A percentile compares a stretch with the other conserved stretches of the same genome.
phyloP scores from a whole-genome alignment of 2,888 invertebrate species.

The Clivina fossor region DNA sequence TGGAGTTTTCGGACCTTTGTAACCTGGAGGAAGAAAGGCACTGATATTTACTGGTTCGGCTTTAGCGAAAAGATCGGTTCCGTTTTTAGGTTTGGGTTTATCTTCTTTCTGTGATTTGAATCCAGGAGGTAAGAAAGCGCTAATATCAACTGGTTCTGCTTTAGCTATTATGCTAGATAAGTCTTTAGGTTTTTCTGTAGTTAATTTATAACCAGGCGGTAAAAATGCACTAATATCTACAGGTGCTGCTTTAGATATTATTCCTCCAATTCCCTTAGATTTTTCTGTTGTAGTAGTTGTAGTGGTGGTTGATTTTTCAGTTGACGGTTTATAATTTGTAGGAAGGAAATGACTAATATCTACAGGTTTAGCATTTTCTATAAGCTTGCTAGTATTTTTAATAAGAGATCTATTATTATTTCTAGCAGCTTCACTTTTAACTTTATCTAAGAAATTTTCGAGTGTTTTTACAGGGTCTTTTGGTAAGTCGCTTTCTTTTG shows the following conservation, averaged over 20 bases:
- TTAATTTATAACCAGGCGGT: conserved; percentile 64
- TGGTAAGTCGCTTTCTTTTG: conserved; percentile 39
- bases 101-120: conserved; percentile 46
- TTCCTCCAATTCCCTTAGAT: conserved; percentile 46
- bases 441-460: conserved; percentile 42
- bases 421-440: conserved; percentile 29
- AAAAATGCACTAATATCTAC: conserved; percentile 62
- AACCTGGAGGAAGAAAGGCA: conserved; percentile 68
- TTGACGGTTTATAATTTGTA: conserved; percentile 64
- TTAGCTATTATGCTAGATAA: conserved; percentile 41
- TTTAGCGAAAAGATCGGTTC: conserved; percentile 54
- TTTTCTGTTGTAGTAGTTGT: conserved; percentile 53
- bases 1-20: conserved; percentile 52
- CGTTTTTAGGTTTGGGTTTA: conserved; percentile 39
- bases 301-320: conserved; percentile 41
- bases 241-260: conserved; percentile 44
- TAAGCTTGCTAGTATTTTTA: conserved; percentile 51
- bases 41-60: conserved; percentile 60
- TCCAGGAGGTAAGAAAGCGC: conserved; percentile 53
- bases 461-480: conserved; percentile 41
- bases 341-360: conserved; percentile 64
- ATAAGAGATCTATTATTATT: conserved; percentile 31
- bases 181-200: conserved; percentile 38
- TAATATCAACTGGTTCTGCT: conserved; percentile 46
- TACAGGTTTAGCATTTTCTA: conserved; percentile 54